A percentile compares a stretch with the other conserved stretches of the same genome.
phyloP scores from a whole-genome alignment of 2,113 vertebrate genomes.

The Trinectes maculatus region DNA sequence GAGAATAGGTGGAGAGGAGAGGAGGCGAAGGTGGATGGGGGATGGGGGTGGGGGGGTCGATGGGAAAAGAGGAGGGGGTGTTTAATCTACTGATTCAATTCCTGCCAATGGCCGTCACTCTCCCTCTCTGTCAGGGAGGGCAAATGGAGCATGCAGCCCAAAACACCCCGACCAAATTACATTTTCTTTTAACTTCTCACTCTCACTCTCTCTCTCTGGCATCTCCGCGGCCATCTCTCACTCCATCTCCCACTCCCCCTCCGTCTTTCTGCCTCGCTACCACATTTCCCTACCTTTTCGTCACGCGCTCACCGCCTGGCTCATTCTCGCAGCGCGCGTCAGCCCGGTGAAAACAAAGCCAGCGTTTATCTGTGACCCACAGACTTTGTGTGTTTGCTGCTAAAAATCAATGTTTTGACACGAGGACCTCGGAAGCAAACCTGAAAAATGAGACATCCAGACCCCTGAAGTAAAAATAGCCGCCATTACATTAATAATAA shows the following conservation, averaged over 20 bases:
- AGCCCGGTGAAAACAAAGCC: constrained; percentile 43
- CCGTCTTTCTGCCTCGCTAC: constrained; percentile 29
- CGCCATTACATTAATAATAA: constrained; percentile 14
- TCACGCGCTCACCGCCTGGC: constrained; percentile 32
- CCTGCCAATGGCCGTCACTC: constrained; percentile 80
- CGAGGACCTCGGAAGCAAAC: not conserved
- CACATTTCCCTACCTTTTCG: constrained; percentile 38
- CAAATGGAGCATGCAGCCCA: constrained; percentile 80
- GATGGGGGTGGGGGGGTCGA: constrained; percentile 10
- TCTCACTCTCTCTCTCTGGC: constrained; percentile 45
- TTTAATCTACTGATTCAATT: constrained; percentile 85
- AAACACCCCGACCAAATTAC: constrained; percentile 79
- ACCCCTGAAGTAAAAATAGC: not conserved
- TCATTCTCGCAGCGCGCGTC: constrained; percentile 26
- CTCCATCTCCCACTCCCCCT: constrained; percentile 33
- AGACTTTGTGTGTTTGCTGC: constrained; percentile 39
- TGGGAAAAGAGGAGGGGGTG: constrained; percentile 64
- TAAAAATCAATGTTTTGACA: constrained; percentile 19
- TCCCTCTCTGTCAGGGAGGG: constrained; percentile 78
- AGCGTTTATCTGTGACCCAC: constrained; percentile 25
- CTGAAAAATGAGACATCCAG: not conserved
- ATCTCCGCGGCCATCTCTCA: constrained; percentile 56
- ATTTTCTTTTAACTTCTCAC: constrained; percentile 75
- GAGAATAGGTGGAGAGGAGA: constrained; percentile 52
- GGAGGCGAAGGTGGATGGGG: not conserved